Evolutionary conservation across 2,888 invertebrate species (phyloP).

Genomic region (Ormyrus pomaceus): DNA sequence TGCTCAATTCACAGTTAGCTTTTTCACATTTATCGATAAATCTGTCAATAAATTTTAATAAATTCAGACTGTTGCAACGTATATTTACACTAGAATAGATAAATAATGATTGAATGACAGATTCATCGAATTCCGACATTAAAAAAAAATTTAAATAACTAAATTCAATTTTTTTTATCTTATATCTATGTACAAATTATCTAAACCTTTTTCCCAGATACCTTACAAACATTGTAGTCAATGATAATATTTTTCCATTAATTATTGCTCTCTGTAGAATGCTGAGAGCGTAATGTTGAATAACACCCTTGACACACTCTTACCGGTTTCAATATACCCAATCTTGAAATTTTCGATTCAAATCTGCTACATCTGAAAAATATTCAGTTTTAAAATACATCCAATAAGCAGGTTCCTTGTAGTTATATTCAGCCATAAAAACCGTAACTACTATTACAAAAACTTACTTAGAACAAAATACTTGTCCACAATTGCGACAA

Average conservation of each 20-base stretch:
- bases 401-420: too few species aligned
- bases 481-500: slow-evolving; percentile 97
- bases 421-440: too few species aligned
- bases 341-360: slow-evolving; percentile 95
- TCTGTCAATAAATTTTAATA: slow-evolving; percentile 49
- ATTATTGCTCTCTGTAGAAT: slow-evolving; percentile 69
- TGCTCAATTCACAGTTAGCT: background rate
- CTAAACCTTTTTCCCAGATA: slow-evolving; percentile 52
- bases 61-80: slow-evolving; percentile 35
- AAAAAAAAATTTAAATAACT: slow-evolving; percentile 40
- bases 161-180: slow-evolving; percentile 53
- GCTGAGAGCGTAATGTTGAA: slow-evolving; percentile 77
- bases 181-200: slow-evolving; percentile 62
- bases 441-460: background rate
- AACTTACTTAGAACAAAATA: slow-evolving; percentile 93
- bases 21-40: slow-evolving; percentile 24
- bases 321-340: slow-evolving; percentile 95
- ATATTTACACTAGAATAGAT: slow-evolving; percentile 49
- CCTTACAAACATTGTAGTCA: slow-evolving; percentile 36
- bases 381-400: too few species aligned
- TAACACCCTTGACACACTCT: slow-evolving; percentile 97
- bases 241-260: slow-evolving; percentile 60
- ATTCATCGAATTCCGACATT: slow-evolving; percentile 37
- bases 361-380: slow-evolving; percentile 89
- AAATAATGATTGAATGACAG: slow-evolving; percentile 29